Evolutionary conservation across 1,140 invertebrate genomes (phyloP), one percentile per base, ranked within the genome.

Genomic region (Drosophila neocordata): DNA sequence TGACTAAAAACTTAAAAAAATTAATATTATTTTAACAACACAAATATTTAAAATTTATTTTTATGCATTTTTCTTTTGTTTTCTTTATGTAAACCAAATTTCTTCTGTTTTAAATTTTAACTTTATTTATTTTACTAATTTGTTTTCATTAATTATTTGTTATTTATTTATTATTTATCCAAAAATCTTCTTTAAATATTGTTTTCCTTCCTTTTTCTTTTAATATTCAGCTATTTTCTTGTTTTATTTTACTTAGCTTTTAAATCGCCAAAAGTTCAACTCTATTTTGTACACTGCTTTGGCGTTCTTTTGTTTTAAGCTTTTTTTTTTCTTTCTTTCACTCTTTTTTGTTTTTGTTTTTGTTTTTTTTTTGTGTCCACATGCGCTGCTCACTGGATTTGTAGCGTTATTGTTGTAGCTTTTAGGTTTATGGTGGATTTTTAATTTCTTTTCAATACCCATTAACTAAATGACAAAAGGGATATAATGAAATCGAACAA

Each of bases 381-480:
- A 63, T 71, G 55, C 73, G 71, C 64, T 63, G 68, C 58, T 60
- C 72, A 62, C 64, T 75, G 73, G 73, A 75, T 75, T 48, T 48
- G 15, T 48, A 11, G 41, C 41, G 2, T 75, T 64, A 44, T 67
- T 71, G 62, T 74, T 71, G 68, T 76, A 68, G 59, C 48, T 20
- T 41, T 72, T 72, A 63, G 69, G 64, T 69, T 76, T 76, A 63
- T 60, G 72, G 69, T 57, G 69, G 69, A 72, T 48, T 72, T 76
- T 72, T 67, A 67, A 76, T 72, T 76, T 72, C 56, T 61, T 64
- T 76, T 64, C 37, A 7, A 44, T 44, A 44, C 41, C 41, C 41
- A 0, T 18, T 44, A 44, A 8, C 7, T 11, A 44, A 44, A 38
- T 13, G n/a, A 3, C 4, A n/a, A 38, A 13, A 4, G 3, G 37